Conservation (phyloP, 37 sponge, comb jelly and placozoan genomes). For the Dysidea cf. avara region DNA sequence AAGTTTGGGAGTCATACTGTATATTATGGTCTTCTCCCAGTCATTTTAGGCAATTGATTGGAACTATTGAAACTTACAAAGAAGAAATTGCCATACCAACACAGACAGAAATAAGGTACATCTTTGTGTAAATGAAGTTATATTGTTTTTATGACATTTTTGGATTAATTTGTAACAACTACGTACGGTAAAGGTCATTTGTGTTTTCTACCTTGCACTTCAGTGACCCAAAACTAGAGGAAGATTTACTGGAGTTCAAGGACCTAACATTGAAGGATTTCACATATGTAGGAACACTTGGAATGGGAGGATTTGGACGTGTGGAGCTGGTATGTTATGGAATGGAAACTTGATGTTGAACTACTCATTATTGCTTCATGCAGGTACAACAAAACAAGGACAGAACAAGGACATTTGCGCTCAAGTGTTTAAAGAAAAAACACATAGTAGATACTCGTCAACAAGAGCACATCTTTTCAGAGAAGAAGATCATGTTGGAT, state of each 20-base stretch:
- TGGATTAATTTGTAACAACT: too few species aligned
- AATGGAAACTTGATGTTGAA: not conserved
- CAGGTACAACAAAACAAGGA: constrained; percentile 72
- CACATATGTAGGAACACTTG: constrained; percentile 79
- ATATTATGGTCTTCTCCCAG: too few species aligned
- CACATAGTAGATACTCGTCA: constrained; percentile 98
- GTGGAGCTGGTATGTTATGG: constrained; percentile 88
- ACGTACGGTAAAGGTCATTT: too few species aligned
- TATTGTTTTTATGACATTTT: too few species aligned
- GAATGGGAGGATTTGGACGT: constrained; percentile 98
- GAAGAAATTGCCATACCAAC: too few species aligned
- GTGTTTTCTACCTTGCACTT: not conserved
- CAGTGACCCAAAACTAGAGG: too few species aligned
- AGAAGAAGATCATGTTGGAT: constrained; percentile 91
- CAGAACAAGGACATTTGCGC: constrained; percentile 78
- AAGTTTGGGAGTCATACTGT: too few species aligned
- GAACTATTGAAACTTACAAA: too few species aligned
- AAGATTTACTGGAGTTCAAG: constrained; percentile 55
- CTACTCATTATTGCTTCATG: not conserved
- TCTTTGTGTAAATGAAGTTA: too few species aligned
- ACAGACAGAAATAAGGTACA: too few species aligned
- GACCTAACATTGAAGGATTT: constrained; percentile 74
- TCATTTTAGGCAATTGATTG: constrained; percentile 68
- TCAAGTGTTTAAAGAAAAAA: constrained; percentile 93
- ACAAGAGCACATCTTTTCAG: constrained; percentile 97